Percentiles rank a stretch among this genome's conserved stretches.
These are phyloP conservation scores for Nephrotoma appendiculata DNA, from an alignment of 2,888 invertebrate genomes.

Conservation along the genomic window DNA sequence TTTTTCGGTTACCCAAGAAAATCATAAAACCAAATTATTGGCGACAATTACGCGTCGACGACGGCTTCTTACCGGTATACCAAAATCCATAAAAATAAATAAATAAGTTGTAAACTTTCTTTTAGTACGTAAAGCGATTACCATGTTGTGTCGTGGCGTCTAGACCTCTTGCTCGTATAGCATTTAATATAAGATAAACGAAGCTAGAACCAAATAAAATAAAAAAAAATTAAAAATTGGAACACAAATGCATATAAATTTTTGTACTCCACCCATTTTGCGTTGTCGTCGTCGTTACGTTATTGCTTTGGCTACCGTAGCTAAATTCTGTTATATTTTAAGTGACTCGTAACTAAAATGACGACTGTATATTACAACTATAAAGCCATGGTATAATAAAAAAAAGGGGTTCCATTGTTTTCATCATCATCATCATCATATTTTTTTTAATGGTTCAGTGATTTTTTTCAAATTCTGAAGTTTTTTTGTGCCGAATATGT, in stretches of 20 bases:
- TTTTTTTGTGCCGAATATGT: not conserved
- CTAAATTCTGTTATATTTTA: not conserved
- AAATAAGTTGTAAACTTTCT: not conserved
- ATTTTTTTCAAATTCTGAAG: not conserved
- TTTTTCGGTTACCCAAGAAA: not conserved
- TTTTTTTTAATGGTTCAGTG: not conserved
- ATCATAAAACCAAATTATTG: not conserved
- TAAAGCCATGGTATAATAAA: not conserved
- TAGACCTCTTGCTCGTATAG: not conserved
- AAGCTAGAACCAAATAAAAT: not conserved
- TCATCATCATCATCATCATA: not conserved
- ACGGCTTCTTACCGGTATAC: not conserved
- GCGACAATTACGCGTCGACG: not conserved
- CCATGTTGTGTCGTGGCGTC: not conserved
- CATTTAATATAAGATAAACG: not conserved
- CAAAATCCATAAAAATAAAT: not conserved
- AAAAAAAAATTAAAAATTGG: not conserved
- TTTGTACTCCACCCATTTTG: not conserved
- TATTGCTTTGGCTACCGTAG: not conserved
- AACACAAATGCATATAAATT: not conserved
- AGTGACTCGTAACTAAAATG: not conserved
- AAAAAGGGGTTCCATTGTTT: not conserved
- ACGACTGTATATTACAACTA: not conserved
- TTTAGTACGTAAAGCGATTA: not conserved
- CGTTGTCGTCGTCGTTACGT: not conserved